These are phyloP conservation scores for Brachionichthys hirsutus DNA, from an alignment of 2,113 vertebrate genomes.

Conservation along the genomic window DNA sequence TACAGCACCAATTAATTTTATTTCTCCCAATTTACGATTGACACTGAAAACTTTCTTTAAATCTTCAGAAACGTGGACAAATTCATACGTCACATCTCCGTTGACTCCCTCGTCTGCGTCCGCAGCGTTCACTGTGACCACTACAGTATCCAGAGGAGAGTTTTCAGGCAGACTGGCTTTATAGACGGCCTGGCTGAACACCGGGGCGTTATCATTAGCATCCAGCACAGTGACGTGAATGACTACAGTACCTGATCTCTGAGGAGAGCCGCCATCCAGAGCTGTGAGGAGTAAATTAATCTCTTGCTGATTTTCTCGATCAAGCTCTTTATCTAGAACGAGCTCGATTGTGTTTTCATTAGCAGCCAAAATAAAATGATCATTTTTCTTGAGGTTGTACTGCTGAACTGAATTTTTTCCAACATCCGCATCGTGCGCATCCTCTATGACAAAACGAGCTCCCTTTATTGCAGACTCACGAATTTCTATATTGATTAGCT, in stretches of 20 bases:
- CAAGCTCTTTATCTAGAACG: conserved; percentile 67
- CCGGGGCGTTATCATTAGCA: conserved; percentile 73
- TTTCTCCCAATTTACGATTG: conserved; percentile 70
- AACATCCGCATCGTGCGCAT: conserved; percentile 75
- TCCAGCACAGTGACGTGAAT: conserved; percentile 77
- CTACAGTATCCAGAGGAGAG: conserved; percentile 36
- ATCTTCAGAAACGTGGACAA: conserved; percentile 68
- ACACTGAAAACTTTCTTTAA: conserved; percentile 69
- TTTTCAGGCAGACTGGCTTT: conserved; percentile 66
- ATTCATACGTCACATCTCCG: conserved; percentile 77
- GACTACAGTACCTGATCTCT: conserved; percentile 62
- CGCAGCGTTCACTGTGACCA: conserved; percentile 76
- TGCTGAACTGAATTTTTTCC: conserved; percentile 72
- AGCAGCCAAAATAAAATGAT: conserved; percentile 65
- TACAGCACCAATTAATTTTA: conserved; percentile 63
- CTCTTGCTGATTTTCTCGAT: conserved; percentile 56
- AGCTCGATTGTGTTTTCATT: conserved; percentile 59
- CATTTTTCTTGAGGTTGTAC: conserved; percentile 67
- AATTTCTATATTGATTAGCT: conserved; percentile 65
- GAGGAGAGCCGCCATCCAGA: conserved; percentile 67
- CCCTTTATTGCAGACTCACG: conserved; percentile 53
- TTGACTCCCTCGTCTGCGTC: conserved; percentile 73
- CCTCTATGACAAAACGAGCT: conserved; percentile 72
- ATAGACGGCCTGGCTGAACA: conserved; percentile 67
- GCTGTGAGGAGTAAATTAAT: conserved; percentile 59